phyloP scores from a whole-genome alignment of 2,888 invertebrate genomes.

The Pocota personata region DNA sequence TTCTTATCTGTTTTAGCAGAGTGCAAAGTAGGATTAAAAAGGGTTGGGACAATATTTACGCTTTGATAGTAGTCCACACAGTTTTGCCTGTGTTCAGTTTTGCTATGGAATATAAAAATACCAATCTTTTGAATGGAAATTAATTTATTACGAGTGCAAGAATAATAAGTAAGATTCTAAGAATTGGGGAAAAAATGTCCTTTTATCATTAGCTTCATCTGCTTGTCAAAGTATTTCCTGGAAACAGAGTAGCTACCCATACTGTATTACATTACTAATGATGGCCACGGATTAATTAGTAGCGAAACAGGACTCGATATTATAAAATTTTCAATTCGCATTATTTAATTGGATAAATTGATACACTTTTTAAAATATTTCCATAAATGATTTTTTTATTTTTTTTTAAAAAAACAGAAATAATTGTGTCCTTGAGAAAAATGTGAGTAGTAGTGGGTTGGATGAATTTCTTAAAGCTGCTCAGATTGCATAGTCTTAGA shows the following conservation, averaged over 20 bases:
- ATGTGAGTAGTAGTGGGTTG: too few relatives aligned
- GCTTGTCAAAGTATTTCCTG: background rate
- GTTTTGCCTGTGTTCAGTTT: background rate
- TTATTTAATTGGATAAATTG: background rate
- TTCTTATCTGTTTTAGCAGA: slow-evolving; percentile 21
- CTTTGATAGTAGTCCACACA: slow-evolving; percentile 10
- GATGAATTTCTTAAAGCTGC: too few relatives aligned
- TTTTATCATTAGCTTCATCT: background rate
- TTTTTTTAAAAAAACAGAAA: too few relatives aligned
- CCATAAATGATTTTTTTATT: too few relatives aligned
- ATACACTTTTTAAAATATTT: too few relatives aligned
- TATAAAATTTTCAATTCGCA: background rate
- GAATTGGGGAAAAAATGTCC: background rate
- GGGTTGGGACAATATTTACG: slow-evolving; percentile 27
- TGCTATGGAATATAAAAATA: background rate
- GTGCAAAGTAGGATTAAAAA: slow-evolving; percentile 34
- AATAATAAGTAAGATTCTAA: background rate
- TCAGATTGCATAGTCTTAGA: too few relatives aligned
- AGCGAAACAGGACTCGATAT: background rate
- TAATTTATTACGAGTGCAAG: background rate
- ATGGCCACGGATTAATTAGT: background rate
- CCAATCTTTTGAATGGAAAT: slow-evolving; percentile 20
- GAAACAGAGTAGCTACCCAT: background rate
- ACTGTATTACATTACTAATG: background rate
- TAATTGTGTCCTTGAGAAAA: too few relatives aligned